phyloP scores from a whole-genome alignment of 2,888 invertebrate genomes.

The Operophtera brumata region DNA sequence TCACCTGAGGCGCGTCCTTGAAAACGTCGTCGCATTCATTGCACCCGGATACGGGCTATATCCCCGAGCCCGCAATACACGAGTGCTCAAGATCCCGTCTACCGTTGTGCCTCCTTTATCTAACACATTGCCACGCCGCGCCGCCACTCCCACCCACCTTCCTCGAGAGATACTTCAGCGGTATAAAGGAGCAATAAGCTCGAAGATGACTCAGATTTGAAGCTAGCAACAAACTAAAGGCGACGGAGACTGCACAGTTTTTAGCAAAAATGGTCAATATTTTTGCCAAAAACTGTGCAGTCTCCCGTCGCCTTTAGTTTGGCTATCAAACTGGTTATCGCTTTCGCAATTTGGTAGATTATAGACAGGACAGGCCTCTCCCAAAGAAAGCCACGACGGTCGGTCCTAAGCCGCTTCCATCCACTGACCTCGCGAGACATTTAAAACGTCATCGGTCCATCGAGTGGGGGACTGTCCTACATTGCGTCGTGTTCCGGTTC shows the following conservation, averaged over 20 bases:
- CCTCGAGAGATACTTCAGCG: slow-evolving; percentile 13
- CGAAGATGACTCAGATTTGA: slow-evolving; percentile 7
- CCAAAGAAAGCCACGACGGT: too few relatives aligned
- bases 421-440: too few relatives aligned
- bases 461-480: too few relatives aligned
- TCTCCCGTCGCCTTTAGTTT: too few relatives aligned
- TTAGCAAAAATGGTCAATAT: too few relatives aligned
- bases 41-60: slow-evolving; percentile 78
- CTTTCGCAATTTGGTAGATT: too few relatives aligned
- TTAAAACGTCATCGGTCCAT: too few relatives aligned
- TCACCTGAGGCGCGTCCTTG: slow-evolving; percentile 81
- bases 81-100: slow-evolving; percentile 59
- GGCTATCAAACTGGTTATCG: too few relatives aligned
- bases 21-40: slow-evolving; percentile 80
- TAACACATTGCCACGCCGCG: slow-evolving; percentile 30
- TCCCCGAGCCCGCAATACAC: slow-evolving; percentile 63
- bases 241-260: not conserved
- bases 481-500: too few relatives aligned
- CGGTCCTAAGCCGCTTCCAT: too few relatives aligned
- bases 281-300: too few relatives aligned
- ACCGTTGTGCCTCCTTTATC: slow-evolving; percentile 38
- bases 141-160: slow-evolving; percentile 19
- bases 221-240: not conserved
- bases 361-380: too few relatives aligned
- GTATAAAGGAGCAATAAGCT: slow-evolving; percentile 13